Percentiles rank a stretch among this genome's conserved stretches.
Conservation (phyloP, 1,140 invertebrate species). For the Brachystomella parvula region DNA sequence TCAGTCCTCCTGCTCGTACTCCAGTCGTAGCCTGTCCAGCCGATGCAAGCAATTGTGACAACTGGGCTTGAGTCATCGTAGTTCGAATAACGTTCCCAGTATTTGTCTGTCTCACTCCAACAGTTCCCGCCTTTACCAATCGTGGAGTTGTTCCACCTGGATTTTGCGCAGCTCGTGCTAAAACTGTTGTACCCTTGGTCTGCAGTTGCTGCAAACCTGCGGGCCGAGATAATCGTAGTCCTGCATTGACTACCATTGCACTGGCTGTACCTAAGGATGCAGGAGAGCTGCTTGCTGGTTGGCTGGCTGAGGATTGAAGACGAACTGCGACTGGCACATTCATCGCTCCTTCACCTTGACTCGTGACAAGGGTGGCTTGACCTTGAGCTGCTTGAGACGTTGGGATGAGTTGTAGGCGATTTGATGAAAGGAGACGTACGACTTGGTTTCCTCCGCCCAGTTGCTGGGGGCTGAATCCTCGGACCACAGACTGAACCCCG, state of each 20-base stretch:
- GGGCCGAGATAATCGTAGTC: no score
- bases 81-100: slow-evolving; percentile 9
- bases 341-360: no score
- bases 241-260: no score
- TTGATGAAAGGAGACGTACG: slow-evolving; percentile 25
- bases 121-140: slow-evolving; percentile 19
- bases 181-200: neutral
- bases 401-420: slow-evolving; percentile 24
- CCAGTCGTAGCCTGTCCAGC: no score
- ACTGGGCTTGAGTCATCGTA: neutral
- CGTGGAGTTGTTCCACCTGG: neutral
- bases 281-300: neutral
- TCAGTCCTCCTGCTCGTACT: neutral
- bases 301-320: slow-evolving; percentile 15
- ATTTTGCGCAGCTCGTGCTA: neutral
- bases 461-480: no score
- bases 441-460: slow-evolving; percentile 21
- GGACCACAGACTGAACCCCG: no score
- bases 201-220: slow-evolving; percentile 25
- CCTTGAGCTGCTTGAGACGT: no score
- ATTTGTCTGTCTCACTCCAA: neutral
- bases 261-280: slow-evolving; percentile 23
- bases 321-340: slow-evolving; percentile 29
- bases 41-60: no score
- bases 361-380: neutral